A percentile compares a stretch with the other conserved stretches of the same genome.
These are phyloP conservation scores for Gryon sp. DNA, from an alignment of 1,140 invertebrate species.

Conservation along the genomic window DNA sequence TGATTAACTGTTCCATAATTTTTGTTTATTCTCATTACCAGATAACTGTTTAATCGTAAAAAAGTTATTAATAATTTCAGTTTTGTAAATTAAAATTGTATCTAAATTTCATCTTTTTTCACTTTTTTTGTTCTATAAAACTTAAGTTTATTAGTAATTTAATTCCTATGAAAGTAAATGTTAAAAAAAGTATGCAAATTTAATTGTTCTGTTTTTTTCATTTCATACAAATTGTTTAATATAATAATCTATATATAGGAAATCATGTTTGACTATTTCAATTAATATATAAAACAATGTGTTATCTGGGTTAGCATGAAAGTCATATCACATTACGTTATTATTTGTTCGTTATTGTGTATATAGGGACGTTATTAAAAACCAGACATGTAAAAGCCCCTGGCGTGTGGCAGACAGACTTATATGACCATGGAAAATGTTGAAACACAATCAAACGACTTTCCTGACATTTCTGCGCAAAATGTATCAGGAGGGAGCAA, in stretches of 20 bases:
- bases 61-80: no score
- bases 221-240: not conserved
- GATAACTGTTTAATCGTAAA: conserved; percentile 19
- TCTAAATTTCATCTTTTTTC: no score
- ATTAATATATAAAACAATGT: conserved; percentile 17
- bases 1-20: conserved; percentile 31
- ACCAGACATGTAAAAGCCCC: conserved; percentile 33
- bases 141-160: no score
- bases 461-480: conserved; percentile 56
- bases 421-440: conserved; percentile 56
- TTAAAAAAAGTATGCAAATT: no score
- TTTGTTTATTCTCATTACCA: conserved; percentile 14
- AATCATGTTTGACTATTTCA: no score
- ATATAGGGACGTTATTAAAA: conserved; percentile 48
- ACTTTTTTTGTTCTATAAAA: no score
- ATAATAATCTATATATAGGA: not conserved
- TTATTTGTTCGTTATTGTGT: conserved; percentile 48
- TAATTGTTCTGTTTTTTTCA: no score
- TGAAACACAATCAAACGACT: conserved; percentile 44
- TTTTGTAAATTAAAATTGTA: conserved; percentile 15
- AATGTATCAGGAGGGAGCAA: conserved; percentile 50
- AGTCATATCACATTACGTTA: conserved; percentile 38
- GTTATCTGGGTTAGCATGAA: conserved; percentile 47
- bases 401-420: conserved; percentile 53
- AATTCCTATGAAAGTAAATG: no score